Evolutionary conservation across 2,888 invertebrate genomes (phyloP), one percentile per base, ranked within the genome.

Genomic region (Metellina segmentata): DNA sequence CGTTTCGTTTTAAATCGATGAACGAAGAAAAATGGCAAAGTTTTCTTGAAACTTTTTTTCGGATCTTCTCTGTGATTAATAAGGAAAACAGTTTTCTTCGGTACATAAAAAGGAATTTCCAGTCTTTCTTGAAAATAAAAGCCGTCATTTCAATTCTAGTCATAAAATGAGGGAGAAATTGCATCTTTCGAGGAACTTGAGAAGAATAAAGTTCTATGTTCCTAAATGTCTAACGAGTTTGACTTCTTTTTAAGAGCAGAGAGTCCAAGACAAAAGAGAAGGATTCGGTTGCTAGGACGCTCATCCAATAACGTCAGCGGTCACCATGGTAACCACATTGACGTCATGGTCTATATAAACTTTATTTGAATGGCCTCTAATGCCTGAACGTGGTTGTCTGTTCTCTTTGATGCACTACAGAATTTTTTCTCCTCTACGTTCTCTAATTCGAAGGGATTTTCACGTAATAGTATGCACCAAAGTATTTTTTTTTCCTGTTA

Each of bases 331-430:
- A 89, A 89, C 83, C n/a, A 8, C 61, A 83, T 89, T 89, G 89
- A 89, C 89, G 89, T 89, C 89, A 89, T 51, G 52, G 74, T 20
- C 78, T 89, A 83, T 89, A 83, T 89, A 89, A 89, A 89, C 89
- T 89, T 89, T 83, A 89, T 89, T 89, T 89, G 89, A 89, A 89
- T 78, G 88, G 78, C 83, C 49, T 48, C 83, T 83, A 83, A 89
- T 83, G 61, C 89, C 77, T 78, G 71, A 89, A 83, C 78, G 77
- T 53, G 19, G 71, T 77, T n/a, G 53, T 20, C 69, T 19, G 71
- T 83, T 78, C 19, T 61, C 61, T 83, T 83, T 70, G 53, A 83
- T n/a, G n/a, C 70, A 20, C 8, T 71, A 70, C 52, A 52, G n/a
- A 16, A 52, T n/a, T 53, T 78, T 77, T 79, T 78, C 70, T 16